Conservation (phyloP, 2,888 invertebrate genomes). For the Crocallis elinguaria region DNA sequence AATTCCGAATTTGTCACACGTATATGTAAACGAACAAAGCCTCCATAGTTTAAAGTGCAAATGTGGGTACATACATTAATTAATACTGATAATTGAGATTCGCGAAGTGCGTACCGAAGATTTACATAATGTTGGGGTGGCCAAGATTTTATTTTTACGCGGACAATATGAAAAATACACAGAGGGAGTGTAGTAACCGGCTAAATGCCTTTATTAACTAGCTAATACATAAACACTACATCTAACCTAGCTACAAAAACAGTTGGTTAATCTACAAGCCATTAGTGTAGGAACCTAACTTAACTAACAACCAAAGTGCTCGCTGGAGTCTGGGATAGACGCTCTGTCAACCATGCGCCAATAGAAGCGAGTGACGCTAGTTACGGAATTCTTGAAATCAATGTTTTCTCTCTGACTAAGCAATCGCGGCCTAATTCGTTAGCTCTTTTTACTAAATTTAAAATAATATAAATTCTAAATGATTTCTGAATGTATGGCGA, state of each 20-base stretch:
- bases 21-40: conserved; percentile 41
- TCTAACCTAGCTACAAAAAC: too few relatives aligned
- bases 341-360: too few relatives aligned
- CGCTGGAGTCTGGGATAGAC: too few relatives aligned
- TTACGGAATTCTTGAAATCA: too few relatives aligned
- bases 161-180: background rate
- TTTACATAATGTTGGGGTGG: conserved; percentile 17
- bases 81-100: conserved; percentile 56
- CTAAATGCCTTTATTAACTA: too few relatives aligned
- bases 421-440: too few relatives aligned
- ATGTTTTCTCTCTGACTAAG: too few relatives aligned
- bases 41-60: conserved; percentile 49
- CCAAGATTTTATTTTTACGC: background rate
- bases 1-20: conserved; percentile 35
- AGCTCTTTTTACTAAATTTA: background rate
- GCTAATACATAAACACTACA: too few relatives aligned
- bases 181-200: background rate
- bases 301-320: too few relatives aligned
- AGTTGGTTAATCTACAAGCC: too few relatives aligned
- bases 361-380: too few relatives aligned
- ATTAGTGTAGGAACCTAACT: too few relatives aligned
- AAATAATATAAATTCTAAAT: background rate
- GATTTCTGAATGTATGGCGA: background rate
- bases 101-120: conserved; percentile 23
- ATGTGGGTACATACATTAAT: conserved; percentile 49